phyloP scores from a whole-genome alignment of 2,797 vertebrate genomes.

The Alexandromys oeconomus region DNA sequence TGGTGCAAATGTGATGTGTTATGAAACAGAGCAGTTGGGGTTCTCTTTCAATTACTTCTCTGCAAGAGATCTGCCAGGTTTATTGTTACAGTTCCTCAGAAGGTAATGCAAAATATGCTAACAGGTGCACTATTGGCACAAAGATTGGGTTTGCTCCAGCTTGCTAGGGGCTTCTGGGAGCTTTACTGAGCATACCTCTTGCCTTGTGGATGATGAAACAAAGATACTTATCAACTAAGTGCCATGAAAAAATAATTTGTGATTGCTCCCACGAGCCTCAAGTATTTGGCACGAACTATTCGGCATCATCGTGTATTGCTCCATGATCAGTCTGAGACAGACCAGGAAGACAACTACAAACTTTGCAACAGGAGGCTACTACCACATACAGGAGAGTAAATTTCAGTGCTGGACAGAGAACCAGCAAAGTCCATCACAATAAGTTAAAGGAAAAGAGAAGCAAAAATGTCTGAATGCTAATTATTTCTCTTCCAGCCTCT shows the following conservation, averaged over 20 bases:
- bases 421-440: background rate
- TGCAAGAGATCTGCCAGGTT: background rate
- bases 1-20: background rate
- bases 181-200: background rate
- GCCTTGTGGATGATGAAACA: background rate
- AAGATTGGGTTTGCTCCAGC: background rate
- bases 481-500: conserved; percentile 50
- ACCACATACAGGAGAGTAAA: too few species aligned
- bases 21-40: background rate
- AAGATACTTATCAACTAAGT: background rate
- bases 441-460: background rate
- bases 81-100: background rate
- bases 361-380: background rate
- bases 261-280: background rate
- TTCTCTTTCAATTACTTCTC: background rate
- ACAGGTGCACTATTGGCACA: background rate
- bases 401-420: background rate
- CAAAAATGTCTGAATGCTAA: conserved; percentile 25
- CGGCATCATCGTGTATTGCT: background rate
- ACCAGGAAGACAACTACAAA: background rate
- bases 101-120: background rate
- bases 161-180: background rate
- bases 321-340: background rate
- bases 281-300: too few species aligned
- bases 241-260: background rate